Conservation (phyloP, 2,113 vertebrate genomes). For the Pyxicephalus adspersus region DNA sequence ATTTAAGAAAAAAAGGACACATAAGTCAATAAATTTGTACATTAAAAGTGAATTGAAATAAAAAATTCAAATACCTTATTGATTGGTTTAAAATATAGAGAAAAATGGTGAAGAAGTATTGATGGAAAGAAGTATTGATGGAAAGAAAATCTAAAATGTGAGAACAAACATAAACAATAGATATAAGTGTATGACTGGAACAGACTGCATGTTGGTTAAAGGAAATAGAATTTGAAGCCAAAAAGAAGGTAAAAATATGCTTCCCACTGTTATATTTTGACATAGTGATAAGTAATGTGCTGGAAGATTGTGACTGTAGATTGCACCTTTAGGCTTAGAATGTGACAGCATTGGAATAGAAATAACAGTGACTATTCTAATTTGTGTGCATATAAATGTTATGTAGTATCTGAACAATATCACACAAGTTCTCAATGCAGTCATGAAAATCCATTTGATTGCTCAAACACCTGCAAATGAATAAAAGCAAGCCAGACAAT, state of each 20-base stretch:
- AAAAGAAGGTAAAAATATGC: neutral
- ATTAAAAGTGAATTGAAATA: neutral
- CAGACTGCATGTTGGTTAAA: neutral
- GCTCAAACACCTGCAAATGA: neutral
- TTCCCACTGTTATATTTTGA: constrained; percentile 27
- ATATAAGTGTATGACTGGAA: neutral
- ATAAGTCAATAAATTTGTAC: neutral
- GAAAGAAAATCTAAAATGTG: no score
- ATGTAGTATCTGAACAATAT: constrained; percentile 19
- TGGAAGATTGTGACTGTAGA: constrained; percentile 15
- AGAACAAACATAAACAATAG: neutral
- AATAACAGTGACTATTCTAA: constrained; percentile 27
- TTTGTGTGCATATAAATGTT: constrained; percentile 31
- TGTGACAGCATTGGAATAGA: constrained; percentile 23
- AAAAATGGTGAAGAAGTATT: no score
- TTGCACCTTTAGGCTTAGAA: constrained; percentile 30
- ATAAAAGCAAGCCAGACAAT: neutral
- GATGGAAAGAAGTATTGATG: no score
- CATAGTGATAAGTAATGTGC: constrained; percentile 26
- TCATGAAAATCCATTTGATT: constrained; percentile 6
- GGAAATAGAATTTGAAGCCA: neutral
- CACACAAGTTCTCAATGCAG: neutral
- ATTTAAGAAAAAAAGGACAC: no score
- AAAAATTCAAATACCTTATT: neutral
- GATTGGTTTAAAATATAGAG: no score